A percentile compares a stretch with the other conserved stretches of the same genome.
These are phyloP conservation scores for Terrapene triunguis DNA, from an alignment of 2,113 vertebrate species.

Conservation along the genomic window DNA sequence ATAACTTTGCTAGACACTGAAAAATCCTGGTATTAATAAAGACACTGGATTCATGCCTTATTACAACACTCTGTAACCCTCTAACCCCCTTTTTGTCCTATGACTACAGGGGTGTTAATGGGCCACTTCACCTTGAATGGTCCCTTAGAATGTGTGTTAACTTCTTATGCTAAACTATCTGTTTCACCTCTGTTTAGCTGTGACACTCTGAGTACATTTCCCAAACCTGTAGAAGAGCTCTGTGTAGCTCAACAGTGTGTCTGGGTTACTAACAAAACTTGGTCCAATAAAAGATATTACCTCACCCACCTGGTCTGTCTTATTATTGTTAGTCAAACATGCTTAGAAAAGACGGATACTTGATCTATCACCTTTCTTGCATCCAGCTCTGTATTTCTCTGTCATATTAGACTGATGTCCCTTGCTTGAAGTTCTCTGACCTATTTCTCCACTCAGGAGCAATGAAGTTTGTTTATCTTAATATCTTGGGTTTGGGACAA, in stretches of 20 bases:
- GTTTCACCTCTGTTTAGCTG: background rate
- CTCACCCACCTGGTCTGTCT: background rate
- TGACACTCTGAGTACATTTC: background rate
- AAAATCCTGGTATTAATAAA: background rate
- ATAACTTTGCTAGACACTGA: background rate
- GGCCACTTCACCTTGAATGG: background rate
- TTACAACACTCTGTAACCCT: background rate
- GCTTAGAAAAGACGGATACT: background rate
- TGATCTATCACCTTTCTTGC: background rate
- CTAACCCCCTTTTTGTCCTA: background rate
- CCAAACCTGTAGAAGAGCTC: background rate
- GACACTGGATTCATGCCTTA: background rate
- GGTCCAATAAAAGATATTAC: background rate
- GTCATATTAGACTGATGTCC: background rate
- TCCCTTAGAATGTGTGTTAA: background rate
- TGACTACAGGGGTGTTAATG: background rate
- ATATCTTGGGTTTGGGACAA: background rate
- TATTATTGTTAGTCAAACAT: background rate
- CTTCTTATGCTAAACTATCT: background rate
- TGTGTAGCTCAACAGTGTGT: background rate
- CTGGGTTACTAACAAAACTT: background rate
- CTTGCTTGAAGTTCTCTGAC: background rate
- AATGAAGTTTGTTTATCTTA: background rate
- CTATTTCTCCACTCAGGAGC: rapidly evolving
- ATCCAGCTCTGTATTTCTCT: background rate